phyloP scores from a whole-genome alignment of 2,888 invertebrate species.

The Sarcophaga caerulescens region DNA sequence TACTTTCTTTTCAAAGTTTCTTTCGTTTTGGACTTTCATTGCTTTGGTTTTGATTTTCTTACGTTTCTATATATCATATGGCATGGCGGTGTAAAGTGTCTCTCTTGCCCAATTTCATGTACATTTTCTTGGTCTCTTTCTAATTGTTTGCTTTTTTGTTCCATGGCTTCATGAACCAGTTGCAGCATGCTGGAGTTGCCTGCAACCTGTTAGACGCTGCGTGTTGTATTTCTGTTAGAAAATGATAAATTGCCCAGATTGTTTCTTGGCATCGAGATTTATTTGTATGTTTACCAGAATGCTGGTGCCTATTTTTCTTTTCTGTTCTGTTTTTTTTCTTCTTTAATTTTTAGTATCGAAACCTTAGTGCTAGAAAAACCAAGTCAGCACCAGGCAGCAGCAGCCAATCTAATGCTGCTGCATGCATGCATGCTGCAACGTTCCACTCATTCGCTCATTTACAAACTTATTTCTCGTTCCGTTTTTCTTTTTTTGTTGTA shows the following conservation, averaged over 20 bases:
- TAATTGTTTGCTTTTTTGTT: neutral
- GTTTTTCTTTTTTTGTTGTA: neutral
- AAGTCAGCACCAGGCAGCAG: neutral
- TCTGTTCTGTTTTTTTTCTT: too few relatives aligned
- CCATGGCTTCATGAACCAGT: conserved; percentile 25
- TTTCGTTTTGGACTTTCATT: conserved; percentile 41
- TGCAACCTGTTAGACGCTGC: conserved; percentile 69
- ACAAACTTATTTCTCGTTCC: neutral
- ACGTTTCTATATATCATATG: conserved; percentile 11
- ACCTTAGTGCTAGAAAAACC: neutral
- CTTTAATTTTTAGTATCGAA: neutral
- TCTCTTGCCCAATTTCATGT: conserved; percentile 15
- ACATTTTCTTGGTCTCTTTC: conserved; percentile 11
- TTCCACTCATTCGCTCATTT: neutral
- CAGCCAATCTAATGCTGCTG: conserved; percentile 14
- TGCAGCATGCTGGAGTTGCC: conserved; percentile 24
- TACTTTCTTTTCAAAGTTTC: conserved; percentile 54
- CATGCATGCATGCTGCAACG: conserved; percentile 3
- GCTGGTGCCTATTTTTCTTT: conserved; percentile 62
- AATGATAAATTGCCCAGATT: conserved; percentile 68
- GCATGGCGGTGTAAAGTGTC: too few relatives aligned
- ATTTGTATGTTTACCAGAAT: conserved; percentile 61
- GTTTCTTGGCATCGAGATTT: conserved; percentile 67
- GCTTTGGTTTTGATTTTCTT: conserved; percentile 2
- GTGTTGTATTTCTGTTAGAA: conserved; percentile 59